Conservation (phyloP, 2,888 invertebrate genomes). For the Galeopsomyia nigrocyanea region DNA sequence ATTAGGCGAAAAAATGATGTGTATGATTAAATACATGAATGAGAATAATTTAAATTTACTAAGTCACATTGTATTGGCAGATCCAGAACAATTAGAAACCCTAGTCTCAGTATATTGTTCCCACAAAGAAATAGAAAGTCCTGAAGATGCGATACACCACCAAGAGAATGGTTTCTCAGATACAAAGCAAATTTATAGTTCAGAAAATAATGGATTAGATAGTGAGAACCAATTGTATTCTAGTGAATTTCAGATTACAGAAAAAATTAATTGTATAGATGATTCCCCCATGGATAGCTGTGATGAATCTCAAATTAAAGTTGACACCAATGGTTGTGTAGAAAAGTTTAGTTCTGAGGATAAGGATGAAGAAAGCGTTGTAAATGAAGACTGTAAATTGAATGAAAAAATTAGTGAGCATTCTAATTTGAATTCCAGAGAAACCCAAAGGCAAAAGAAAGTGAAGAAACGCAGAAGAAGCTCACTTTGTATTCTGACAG, state of each 20-base stretch:
- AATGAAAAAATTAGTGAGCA: constrained; percentile 6
- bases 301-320: too few relatives aligned
- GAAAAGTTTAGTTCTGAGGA: neutral
- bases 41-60: constrained; percentile 75
- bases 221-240: constrained; percentile 57
- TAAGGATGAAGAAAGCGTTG: constrained; percentile 2
- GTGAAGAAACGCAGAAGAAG: constrained; percentile 79
- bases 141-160: too few relatives aligned
- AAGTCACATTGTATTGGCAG: constrained; percentile 64
- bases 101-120: too few relatives aligned
- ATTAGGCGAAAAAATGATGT: constrained; percentile 76
- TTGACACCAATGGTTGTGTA: too few relatives aligned
- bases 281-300: constrained; percentile 45
- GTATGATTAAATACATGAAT: constrained; percentile 76
- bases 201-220: neutral
- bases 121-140: too few relatives aligned
- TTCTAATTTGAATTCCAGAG: constrained; percentile 20
- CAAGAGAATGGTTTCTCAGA: neutral
- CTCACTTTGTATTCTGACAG: constrained; percentile 79
- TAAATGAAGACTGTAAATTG: constrained; percentile 7
- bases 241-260: constrained; percentile 60
- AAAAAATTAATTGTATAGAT: constrained; percentile 48
- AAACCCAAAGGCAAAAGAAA: constrained; percentile 49
- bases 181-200: constrained; percentile 44
- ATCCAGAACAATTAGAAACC: constrained; percentile 14